Evolutionary conservation across 2,888 invertebrate genomes (phyloP).

Genomic region (Diadegma fenestrale): DNA sequence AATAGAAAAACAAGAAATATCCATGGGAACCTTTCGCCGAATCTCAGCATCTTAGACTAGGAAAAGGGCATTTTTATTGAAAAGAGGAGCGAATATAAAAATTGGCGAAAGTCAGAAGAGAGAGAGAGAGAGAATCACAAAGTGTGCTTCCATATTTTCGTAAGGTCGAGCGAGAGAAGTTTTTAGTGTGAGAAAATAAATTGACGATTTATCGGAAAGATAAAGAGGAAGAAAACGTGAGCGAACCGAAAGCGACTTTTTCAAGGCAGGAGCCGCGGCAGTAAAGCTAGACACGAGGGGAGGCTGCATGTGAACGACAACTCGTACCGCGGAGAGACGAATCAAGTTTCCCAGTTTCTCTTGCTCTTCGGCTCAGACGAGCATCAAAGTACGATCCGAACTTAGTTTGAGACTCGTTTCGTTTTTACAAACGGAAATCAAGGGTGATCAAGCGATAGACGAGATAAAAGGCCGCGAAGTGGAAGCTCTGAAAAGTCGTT

Average conservation of each 20-base stretch:
- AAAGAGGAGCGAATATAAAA: background rate
- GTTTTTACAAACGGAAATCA: constrained; percentile 35
- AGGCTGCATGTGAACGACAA: constrained; percentile 57
- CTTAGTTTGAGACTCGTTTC: constrained; percentile 1
- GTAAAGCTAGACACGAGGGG: constrained; percentile 61
- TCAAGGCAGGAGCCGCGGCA: background rate
- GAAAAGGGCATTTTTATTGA: background rate
- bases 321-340: constrained; percentile 37
- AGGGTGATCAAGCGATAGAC: constrained; percentile 57
- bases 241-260: constrained; percentile 28
- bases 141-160: constrained; percentile 42
- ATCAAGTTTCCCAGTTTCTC: background rate
- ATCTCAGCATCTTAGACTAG: constrained; percentile 21
- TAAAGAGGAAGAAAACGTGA: constrained; percentile 30
- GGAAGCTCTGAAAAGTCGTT: constrained; percentile 81
- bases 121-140: background rate
- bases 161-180: background rate
- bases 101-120: background rate
- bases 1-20: constrained; percentile 21
- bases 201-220: background rate
- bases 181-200: constrained; percentile 4
- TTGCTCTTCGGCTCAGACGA: constrained; percentile 6
- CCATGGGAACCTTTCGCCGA: background rate
- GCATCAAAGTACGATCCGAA: constrained; percentile 3
- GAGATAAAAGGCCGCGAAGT: constrained; percentile 73